These are phyloP conservation scores for Limanda limanda DNA, from an alignment of 2,113 vertebrate genomes.

Conservation along the genomic window DNA sequence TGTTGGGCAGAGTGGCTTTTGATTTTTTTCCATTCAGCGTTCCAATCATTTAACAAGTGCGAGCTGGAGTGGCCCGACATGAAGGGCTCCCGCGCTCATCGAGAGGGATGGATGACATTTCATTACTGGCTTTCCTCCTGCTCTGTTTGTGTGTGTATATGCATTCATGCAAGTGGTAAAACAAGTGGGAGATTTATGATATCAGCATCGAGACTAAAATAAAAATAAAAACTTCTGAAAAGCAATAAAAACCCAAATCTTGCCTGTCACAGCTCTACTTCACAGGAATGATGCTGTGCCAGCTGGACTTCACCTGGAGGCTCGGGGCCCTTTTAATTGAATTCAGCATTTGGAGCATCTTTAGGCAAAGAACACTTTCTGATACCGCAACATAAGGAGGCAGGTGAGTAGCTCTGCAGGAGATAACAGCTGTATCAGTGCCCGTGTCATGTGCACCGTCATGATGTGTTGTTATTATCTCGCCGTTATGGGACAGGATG, in stretches of 20 bases:
- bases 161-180: not conserved
- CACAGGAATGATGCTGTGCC: not conserved
- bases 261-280: not conserved
- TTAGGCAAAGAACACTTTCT: not conserved
- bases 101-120: slow-evolving; percentile 52
- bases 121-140: slow-evolving; percentile 42
- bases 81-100: slow-evolving; percentile 58
- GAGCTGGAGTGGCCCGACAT: slow-evolving; percentile 49
- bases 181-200: slow-evolving; percentile 39
- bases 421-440: slow-evolving; percentile 1
- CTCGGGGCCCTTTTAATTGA: too few relatives aligned
- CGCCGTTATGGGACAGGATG: not conserved
- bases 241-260: slow-evolving; percentile 24
- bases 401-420: slow-evolving; percentile 8
- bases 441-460: not conserved
- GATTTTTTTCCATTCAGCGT: slow-evolving; percentile 61
- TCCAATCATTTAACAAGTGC: slow-evolving; percentile 70
- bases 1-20: slow-evolving; percentile 46
- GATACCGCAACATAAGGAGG: slow-evolving; percentile 1
- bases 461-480: slow-evolving; percentile 2
- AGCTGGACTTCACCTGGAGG: too few relatives aligned
- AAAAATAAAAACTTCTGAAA: slow-evolving; percentile 10
- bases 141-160: slow-evolving; percentile 20
- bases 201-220: not conserved
- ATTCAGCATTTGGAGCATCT: too few relatives aligned